Percentiles rank a stretch among this genome's conserved stretches.
phyloP scores from a whole-genome alignment of 2,888 invertebrate genomes.

The Pegoplata infirma region DNA sequence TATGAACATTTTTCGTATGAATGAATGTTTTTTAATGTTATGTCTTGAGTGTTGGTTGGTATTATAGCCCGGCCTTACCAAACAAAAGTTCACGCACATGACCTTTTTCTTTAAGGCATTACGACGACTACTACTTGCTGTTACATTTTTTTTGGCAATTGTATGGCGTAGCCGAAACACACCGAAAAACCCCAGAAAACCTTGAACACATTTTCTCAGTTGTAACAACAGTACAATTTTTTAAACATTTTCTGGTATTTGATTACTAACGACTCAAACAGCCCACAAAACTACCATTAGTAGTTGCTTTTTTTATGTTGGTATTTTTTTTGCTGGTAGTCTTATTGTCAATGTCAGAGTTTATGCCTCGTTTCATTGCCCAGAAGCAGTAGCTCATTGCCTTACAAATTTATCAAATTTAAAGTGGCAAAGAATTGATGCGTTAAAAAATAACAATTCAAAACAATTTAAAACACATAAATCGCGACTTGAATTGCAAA shows the following conservation, averaged over 20 bases:
- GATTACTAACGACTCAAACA: background rate
- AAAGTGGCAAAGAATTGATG: conserved; percentile 21
- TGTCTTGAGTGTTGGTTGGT: background rate
- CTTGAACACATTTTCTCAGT: background rate
- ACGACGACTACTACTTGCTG: background rate
- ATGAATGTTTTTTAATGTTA: too few species aligned
- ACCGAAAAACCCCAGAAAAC: background rate
- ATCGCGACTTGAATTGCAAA: too few species aligned
- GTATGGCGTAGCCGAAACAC: background rate
- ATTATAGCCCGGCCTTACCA: background rate
- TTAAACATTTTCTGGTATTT: background rate
- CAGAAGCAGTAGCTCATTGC: conserved; percentile 35
- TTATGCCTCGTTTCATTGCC: conserved; percentile 39
- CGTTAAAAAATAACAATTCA: background rate
- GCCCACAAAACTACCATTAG: background rate
- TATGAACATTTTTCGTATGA: too few species aligned
- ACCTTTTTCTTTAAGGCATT: conserved; percentile 25
- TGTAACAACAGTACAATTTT: background rate
- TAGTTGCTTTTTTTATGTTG: background rate
- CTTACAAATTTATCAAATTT: conserved; percentile 8
- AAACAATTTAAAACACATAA: background rate
- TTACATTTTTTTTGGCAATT: background rate
- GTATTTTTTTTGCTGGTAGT: background rate
- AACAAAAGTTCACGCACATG: conserved; percentile 48
- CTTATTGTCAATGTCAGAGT: conserved; percentile 53